Evolutionary conservation across 2,797 vertebrate genomes (phyloP), one percentile per base, ranked within the genome.

Genomic region (Bovichtus diacanthus): DNA sequence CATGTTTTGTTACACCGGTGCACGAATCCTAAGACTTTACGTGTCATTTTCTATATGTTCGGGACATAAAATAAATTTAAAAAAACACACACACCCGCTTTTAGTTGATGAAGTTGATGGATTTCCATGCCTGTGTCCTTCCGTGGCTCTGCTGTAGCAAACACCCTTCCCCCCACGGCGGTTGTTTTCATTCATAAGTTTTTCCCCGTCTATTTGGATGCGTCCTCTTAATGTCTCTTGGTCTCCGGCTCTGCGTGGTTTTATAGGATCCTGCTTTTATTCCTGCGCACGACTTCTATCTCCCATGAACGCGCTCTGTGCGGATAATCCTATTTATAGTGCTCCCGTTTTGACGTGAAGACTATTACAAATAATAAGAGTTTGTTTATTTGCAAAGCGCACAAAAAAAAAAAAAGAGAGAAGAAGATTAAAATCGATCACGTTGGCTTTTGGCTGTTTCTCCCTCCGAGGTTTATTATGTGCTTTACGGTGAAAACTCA

Each of bases 101-200:
- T 71, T 19, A 46, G 34, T 12, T 49, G 68, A 7, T 74, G 62
- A 75, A 79, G 82, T 47, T 75, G 81, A 81, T 81, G 82, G 76
- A 53, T 89, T 49, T 62, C 69, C 72, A 56, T 54, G 87, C 76
- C 76, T 53, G 81, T 19, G 86, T 83, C 71, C 64, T 43, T 68
- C 80, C 65, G 83, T 51, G 87, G 74, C 82, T 84, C 61, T 54
- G 85, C 92, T 87, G 87, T 84, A 83, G 92, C 85, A 90, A 88
- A 93, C 94, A 89, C 90, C 92, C 91, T 93, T 90, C 90, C 92
- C 94, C 93, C 93, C 93, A 76, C 76, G 82, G 80, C 78, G 88
- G 87, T 93, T 96, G 94, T 96, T 97, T 97, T 97, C 97, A 98
- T 98, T 98, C 96, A 98, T 97, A 98, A 97, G 89, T 97, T 96